Conservation (phyloP, 2,888 invertebrate genomes). For the Belgica antarctica region DNA sequence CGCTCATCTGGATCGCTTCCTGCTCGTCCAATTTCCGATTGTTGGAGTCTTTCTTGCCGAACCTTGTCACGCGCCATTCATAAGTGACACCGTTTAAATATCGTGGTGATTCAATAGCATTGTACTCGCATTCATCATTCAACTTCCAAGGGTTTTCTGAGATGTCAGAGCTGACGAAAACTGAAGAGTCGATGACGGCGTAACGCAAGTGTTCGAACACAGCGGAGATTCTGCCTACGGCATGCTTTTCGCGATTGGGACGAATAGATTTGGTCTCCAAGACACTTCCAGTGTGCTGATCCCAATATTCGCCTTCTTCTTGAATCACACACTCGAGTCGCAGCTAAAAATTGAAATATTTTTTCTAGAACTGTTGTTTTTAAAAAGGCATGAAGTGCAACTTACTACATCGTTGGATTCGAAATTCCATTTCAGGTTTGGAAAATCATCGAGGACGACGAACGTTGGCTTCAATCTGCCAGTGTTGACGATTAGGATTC, state of each 20-base stretch:
- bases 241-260: conserved; percentile 5
- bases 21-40: neutral
- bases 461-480: neutral
- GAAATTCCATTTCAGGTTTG: neutral
- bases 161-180: neutral
- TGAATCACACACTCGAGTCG: neutral
- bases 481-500: neutral
- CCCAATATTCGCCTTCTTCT: conserved; percentile 11
- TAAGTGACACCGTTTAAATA: neutral
- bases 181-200: neutral
- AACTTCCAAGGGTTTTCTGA: neutral
- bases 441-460: neutral
- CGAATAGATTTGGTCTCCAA: neutral
- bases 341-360: neutral
- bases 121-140: conserved; percentile 1
- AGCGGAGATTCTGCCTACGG: no score
- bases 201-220: neutral
- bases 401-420: neutral
- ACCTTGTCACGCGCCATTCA: neutral
- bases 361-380: no score
- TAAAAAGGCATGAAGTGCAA: no score
- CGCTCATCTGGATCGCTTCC: neutral
- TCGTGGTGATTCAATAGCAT: conserved; percentile 12
- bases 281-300: conserved; percentile 5
- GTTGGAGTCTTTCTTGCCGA: neutral